phyloP scores from a whole-genome alignment of 2,113 vertebrate genomes.

The Seriola rivoliana region DNA sequence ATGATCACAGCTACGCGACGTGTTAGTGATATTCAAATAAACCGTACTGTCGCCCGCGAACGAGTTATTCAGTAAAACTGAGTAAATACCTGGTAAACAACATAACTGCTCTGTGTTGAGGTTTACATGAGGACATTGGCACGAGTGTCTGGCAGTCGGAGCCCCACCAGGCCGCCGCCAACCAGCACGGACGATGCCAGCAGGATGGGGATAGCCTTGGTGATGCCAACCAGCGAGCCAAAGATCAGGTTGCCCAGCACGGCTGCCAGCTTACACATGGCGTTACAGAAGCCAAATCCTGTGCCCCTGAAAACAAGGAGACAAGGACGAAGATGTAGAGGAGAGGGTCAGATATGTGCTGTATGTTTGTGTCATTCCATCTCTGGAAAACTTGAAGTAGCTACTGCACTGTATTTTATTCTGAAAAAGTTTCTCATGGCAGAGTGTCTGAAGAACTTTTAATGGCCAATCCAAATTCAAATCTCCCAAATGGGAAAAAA shows the following conservation, averaged over 20 bases:
- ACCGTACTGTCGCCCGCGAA: not conserved
- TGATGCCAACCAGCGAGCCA: slow-evolving; percentile 93
- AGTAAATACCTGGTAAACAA: slow-evolving; percentile 70
- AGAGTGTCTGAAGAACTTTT: no score
- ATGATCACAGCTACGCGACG: not conserved
- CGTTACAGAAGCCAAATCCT: slow-evolving; percentile 95
- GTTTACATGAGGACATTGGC: slow-evolving; percentile 94
- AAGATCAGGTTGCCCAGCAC: slow-evolving; percentile 97
- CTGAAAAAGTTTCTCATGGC: no score
- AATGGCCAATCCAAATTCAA: no score
- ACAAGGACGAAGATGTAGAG: not conserved
- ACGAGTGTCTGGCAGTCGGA: slow-evolving; percentile 94
- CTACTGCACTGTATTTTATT: no score
- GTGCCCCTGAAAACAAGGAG: slow-evolving; percentile 86
- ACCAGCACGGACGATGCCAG: slow-evolving; percentile 93
- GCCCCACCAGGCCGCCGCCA: slow-evolving; percentile 92
- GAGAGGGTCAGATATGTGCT: not conserved
- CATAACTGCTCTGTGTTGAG: not conserved
- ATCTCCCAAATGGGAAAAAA: no score
- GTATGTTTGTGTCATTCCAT: not conserved
- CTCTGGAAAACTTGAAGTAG: not conserved
- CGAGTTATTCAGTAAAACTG: slow-evolving; percentile 16
- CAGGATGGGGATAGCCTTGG: slow-evolving; percentile 94
- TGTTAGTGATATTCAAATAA: slow-evolving; percentile 23
- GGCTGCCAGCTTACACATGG: slow-evolving; percentile 94